Conservation (phyloP, 2,113 vertebrate species). For the Chionomys nivalis region DNA sequence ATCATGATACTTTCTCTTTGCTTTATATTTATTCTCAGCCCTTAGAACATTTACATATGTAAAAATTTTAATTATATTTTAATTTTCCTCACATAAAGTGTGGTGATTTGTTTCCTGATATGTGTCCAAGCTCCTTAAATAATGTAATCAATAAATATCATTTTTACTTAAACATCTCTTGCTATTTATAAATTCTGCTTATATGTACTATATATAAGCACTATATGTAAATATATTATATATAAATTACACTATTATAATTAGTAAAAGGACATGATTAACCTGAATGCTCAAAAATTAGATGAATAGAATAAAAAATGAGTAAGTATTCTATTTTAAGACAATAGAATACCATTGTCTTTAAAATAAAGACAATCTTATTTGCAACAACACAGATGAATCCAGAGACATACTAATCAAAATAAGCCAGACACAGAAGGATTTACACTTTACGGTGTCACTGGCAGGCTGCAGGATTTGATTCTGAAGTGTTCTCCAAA, state of each 20-base stretch:
- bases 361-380: neutral
- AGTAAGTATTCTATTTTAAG: neutral
- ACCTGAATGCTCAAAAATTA: neutral
- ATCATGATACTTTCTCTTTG: neutral
- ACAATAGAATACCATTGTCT: neutral
- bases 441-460: neutral
- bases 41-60: neutral
- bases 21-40: conserved; percentile 19
- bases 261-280: neutral
- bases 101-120: neutral
- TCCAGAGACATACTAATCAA: neutral
- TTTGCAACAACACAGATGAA: neutral
- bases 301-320: neutral
- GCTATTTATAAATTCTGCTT: neutral
- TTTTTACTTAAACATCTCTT: neutral
- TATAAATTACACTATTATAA: neutral
- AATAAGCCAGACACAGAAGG: neutral
- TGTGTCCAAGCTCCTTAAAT: neutral
- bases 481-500: neutral
- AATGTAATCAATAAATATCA: neutral
- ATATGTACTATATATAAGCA: neutral
- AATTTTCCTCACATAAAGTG: neutral
- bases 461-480: neutral
- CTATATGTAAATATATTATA: neutral
- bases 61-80: neutral